Conservation (phyloP, 2,797 vertebrate genomes). For the Intellagama lesueurii region DNA sequence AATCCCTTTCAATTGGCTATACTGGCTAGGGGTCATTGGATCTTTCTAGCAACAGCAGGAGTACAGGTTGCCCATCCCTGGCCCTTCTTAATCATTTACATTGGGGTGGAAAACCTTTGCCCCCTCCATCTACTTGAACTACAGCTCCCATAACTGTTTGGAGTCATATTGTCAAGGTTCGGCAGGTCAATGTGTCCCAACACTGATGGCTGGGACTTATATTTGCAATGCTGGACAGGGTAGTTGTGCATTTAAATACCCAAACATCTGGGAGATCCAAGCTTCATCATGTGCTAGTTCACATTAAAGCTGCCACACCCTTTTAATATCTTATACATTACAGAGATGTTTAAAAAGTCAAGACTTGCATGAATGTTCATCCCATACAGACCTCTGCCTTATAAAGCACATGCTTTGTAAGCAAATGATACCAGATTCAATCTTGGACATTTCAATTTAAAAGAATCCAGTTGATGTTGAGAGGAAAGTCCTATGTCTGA, state of each 20-base stretch:
- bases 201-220: too few species aligned
- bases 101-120: not conserved
- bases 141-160: too few species aligned
- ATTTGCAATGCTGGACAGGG: not conserved
- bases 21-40: not conserved
- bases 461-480: not conserved
- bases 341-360: not conserved
- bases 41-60: not conserved
- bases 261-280: not conserved
- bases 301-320: not conserved
- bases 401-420: not conserved
- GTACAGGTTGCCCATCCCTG: not conserved
- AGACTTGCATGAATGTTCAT: not conserved
- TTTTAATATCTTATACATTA: not conserved
- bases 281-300: not conserved
- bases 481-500: too few species aligned
- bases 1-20: not conserved
- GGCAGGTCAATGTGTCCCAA: too few species aligned
- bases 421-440: not conserved
- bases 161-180: too few species aligned
- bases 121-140: too few species aligned
- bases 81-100: not conserved
- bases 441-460: not conserved
- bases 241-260: not conserved
- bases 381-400: not conserved